A percentile compares a stretch with the other conserved stretches of the same genome.
Evolutionary conservation across 2,888 invertebrate genomes (phyloP).

Genomic region (Athetis lepigone): DNA sequence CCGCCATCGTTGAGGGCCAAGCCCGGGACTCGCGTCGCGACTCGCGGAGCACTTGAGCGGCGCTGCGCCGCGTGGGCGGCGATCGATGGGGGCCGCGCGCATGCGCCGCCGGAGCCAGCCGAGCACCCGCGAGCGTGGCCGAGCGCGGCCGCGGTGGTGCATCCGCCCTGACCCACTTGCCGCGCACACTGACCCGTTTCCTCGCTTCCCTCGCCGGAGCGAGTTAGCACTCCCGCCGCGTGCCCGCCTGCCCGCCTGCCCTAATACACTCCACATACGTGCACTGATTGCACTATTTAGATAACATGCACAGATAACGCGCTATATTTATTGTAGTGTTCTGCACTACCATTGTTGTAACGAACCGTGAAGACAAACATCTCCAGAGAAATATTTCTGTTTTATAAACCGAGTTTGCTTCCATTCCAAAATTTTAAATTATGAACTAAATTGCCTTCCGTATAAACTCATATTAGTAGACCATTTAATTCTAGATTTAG

Average conservation of each 20-base stretch:
- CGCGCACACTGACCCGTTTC: constrained; percentile 83
- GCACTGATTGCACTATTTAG: constrained; percentile 75
- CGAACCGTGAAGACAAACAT: constrained; percentile 60
- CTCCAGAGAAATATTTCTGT: constrained; percentile 40
- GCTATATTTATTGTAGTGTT: constrained; percentile 49
- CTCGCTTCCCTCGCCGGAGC: constrained; percentile 57
- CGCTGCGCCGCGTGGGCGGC: constrained; percentile 83
- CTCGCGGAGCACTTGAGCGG: constrained; percentile 83
- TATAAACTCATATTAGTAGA: constrained; percentile 30
- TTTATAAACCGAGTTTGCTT: constrained; percentile 20
- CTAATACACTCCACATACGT: constrained; percentile 56
- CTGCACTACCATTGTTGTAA: constrained; percentile 42
- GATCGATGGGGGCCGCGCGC: constrained; percentile 79
- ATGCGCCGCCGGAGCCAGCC: constrained; percentile 75
- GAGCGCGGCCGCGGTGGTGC: constrained; percentile 76
- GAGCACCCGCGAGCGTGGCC: constrained; percentile 72
- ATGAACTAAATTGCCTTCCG: constrained; percentile 22
- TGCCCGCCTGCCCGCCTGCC: constrained; percentile 57
- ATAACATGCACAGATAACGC: constrained; percentile 64
- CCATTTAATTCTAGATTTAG: constrained; percentile 29
- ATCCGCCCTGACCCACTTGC: constrained; percentile 88
- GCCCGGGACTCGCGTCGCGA: constrained; percentile 87
- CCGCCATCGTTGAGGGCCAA: constrained; percentile 88
- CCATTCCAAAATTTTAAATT: too few relatives aligned
- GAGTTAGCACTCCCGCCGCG: constrained; percentile 58